Base-by-base conservation (phyloP, 2,113 vertebrate species). In the Neogobius melanostomus region DNA sequence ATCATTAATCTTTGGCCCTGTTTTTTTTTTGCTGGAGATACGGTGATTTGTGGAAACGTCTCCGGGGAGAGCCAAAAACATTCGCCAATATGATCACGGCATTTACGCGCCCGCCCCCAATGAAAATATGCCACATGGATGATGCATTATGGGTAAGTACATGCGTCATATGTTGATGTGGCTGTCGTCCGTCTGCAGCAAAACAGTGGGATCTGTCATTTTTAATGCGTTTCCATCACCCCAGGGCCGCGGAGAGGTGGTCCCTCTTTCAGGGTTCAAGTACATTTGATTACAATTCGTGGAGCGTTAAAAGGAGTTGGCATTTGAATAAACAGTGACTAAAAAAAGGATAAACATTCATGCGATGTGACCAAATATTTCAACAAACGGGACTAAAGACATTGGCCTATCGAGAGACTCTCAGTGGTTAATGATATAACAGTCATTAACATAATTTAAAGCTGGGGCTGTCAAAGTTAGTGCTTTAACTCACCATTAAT, bases 1-100 rank as follows among this genome's bases (percentile, higher is more conserved):
- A 90, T 91, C 91, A 92, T 91, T 92, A 93, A 93, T 93, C 91
- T 92, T 92, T 92, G 89, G 86, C 87, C 91, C 72, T 72, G 79
- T 70, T 77, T 85, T 85, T 72, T 70, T 77, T 85, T 85, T 72
- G 80, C 85, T 72, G 77, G 79, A 82, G 87, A 91, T 87, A 65
- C 52, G 60, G 75, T 89, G 86, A 91, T 91, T 93, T 91, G 85
- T 87, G 85, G 85, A 71, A 77, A 79, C 48, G 76, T 81, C 88
- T 83, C 82, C 15, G 45, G 77, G 77, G 87, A 89, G 74, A 85
- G 83, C 74, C 77, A 72, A 86, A 92, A 79, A 87, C 84, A 90
- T 89, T 90, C 85, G 79, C 83, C 79, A 82, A 75, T 91, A 88
- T 91, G 87, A 89, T 91, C 92, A 92, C 92, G 90, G 81, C 83